Percentiles rank a stretch among this genome's conserved stretches.
Conservation (phyloP, 2,113 vertebrate genomes). For the Charina bottae region DNA sequence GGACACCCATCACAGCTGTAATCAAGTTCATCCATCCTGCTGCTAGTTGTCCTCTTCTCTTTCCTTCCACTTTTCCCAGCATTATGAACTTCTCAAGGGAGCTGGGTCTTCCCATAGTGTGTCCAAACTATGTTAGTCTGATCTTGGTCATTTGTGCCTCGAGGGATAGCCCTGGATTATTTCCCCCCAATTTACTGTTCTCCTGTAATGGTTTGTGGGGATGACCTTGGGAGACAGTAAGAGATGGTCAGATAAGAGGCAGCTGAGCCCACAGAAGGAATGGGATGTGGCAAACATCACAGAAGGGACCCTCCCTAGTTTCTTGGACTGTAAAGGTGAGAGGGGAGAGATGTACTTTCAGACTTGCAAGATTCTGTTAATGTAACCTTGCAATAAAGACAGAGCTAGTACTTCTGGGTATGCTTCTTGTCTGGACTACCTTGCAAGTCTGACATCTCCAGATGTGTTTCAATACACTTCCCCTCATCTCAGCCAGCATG, state of each 20-base stretch:
- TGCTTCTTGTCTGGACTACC: not conserved
- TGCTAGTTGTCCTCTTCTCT: not conserved
- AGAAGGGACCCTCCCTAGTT: not conserved
- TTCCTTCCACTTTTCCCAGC: not conserved
- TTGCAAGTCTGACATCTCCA: not conserved
- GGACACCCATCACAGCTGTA: not conserved
- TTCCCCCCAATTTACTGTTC: not conserved
- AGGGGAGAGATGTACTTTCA: not conserved
- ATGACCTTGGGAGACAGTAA: not conserved
- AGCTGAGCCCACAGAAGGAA: not conserved
- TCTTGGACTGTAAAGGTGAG: not conserved
- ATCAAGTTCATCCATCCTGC: not conserved
- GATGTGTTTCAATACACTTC: not conserved
- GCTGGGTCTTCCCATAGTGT: not conserved
- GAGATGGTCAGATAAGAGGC: not conserved
- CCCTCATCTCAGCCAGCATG: not conserved
- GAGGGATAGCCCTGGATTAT: not conserved
- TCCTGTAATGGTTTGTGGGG: not conserved
- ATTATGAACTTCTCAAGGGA: not conserved
- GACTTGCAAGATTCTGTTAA: not conserved
- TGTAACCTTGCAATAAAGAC: not conserved
- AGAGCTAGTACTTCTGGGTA: not conserved
- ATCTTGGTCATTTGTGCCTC: not conserved
- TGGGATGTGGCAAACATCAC: not conserved
- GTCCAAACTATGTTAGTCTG: not conserved